These are phyloP conservation scores for Polymixis flavicincta DNA, from an alignment of 2,888 invertebrate species.

Conservation along the genomic window DNA sequence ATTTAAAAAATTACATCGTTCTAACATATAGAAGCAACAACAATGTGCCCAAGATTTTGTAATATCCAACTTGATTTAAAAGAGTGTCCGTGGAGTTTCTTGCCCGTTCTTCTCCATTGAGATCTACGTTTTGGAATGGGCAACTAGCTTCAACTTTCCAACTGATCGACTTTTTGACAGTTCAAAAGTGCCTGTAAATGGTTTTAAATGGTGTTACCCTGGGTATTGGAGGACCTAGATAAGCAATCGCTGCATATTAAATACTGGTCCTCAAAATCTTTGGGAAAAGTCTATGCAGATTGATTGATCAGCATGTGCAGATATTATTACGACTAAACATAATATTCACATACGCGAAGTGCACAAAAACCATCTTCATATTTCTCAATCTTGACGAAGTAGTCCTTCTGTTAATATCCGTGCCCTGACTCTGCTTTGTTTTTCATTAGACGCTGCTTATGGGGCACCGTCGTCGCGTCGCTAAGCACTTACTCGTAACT, in stretches of 20 bases:
- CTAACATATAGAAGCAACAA: no score
- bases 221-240: not conserved
- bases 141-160: no score
- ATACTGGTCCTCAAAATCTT: not conserved
- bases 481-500: slow-evolving; percentile 72
- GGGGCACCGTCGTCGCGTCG: slow-evolving; percentile 68
- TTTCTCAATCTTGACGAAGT: not conserved
- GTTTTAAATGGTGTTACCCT: no score
- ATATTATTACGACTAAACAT: not conserved
- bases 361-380: not conserved
- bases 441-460: slow-evolving; percentile 83
- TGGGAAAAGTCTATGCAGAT: not conserved
- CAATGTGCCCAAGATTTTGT: no score
- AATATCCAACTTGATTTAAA: no score
- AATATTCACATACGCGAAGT: not conserved
- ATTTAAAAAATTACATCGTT: no score
- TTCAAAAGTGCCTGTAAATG: no score
- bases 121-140: no score
- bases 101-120: no score
- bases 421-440: slow-evolving; percentile 76
- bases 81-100: no score
- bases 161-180: no score
- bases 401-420: slow-evolving; percentile 43
- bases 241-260: not conserved
- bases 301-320: not conserved